A percentile compares a stretch with the other conserved stretches of the same genome.
These are phyloP conservation scores for Ictalurus punctatus DNA, from an alignment of 2,113 vertebrate species.

Conservation along the genomic window DNA sequence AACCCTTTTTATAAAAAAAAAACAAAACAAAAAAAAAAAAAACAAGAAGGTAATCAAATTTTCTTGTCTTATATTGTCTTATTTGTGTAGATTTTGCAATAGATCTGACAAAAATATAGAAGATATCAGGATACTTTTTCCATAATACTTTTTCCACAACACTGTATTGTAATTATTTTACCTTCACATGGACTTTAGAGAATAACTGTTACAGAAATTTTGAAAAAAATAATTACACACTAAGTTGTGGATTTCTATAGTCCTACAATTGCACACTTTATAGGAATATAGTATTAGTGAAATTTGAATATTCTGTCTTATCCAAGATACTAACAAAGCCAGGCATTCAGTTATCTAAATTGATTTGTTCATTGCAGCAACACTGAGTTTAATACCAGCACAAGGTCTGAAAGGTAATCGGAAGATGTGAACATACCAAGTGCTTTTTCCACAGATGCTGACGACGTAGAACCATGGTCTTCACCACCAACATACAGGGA, in stretches of 20 bases:
- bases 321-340: not conserved
- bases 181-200: not conserved
- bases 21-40: too few species aligned
- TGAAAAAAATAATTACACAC: not conserved
- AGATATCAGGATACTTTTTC: not conserved
- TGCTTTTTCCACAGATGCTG: conserved; percentile 90
- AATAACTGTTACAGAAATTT: not conserved
- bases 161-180: not conserved
- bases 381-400: not conserved
- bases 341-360: not conserved
- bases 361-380: conserved; percentile 1
- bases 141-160: not conserved
- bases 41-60: not conserved
- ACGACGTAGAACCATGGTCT: conserved; percentile 90
- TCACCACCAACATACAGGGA: conserved; percentile 94
- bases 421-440: conserved; percentile 80
- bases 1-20: not conserved
- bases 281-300: not conserved
- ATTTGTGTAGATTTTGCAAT: not conserved
- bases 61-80: not conserved
- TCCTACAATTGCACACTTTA: not conserved
- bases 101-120: not conserved
- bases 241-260: not conserved
- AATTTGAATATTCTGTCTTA: not conserved
- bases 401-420: not conserved